phyloP scores from a whole-genome alignment of 1,140 invertebrate genomes.

The Saccostrea cuccullata region DNA sequence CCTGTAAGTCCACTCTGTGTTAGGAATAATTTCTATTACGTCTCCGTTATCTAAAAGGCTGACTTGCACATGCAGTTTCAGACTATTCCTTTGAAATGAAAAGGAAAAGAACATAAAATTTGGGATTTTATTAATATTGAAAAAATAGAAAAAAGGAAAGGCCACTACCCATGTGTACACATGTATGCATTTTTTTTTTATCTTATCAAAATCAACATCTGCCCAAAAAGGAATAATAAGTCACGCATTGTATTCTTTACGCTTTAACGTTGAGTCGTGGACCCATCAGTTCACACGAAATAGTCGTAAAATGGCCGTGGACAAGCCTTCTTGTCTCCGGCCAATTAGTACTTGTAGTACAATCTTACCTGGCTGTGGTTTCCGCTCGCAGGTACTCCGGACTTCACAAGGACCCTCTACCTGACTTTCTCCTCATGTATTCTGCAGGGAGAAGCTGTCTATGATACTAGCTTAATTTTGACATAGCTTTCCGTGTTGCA shows the following conservation, averaged over 20 bases:
- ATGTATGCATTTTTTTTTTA: too few species aligned
- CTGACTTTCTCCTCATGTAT: not conserved
- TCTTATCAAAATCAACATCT: too few species aligned
- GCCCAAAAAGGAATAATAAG: too few species aligned
- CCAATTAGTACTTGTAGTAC: not conserved
- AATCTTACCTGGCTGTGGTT: not conserved
- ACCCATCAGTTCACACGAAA: too few species aligned
- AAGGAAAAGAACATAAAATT: not conserved
- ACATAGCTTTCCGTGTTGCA: conserved; percentile 10
- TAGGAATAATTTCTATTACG: not conserved
- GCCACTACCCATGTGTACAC: too few species aligned
- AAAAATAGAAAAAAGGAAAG: too few species aligned
- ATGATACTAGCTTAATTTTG: conserved; percentile 21
- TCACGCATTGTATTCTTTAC: too few species aligned
- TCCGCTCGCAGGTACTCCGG: not conserved
- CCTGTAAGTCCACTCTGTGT: not conserved
- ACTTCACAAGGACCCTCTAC: not conserved
- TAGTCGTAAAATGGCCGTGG: conserved; percentile 1
- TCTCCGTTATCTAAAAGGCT: not conserved
- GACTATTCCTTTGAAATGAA: not conserved
- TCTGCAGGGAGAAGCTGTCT: not conserved
- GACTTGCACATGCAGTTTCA: not conserved
- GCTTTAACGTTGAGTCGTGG: too few species aligned
- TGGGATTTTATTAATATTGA: too few species aligned
- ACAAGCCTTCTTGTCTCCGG: not conserved